Conservation (phyloP, 2,888 invertebrate genomes). For the Himalopsyche tibetana region DNA sequence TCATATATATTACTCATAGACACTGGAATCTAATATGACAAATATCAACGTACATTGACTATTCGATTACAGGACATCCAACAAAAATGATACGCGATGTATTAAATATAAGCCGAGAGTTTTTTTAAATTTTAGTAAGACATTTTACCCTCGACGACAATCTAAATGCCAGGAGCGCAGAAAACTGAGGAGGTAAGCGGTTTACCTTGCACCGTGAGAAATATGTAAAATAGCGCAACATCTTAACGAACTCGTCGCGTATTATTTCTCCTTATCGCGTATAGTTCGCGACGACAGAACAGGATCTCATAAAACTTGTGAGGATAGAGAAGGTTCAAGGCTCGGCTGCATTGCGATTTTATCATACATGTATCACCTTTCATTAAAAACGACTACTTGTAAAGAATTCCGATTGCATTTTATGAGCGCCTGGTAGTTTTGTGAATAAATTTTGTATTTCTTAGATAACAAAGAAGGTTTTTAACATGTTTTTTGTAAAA, state of each 20-base stretch:
- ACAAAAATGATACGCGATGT: no score
- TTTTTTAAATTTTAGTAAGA: no score
- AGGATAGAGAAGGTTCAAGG: background rate
- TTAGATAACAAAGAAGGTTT: background rate
- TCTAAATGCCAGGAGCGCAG: background rate
- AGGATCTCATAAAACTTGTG: background rate
- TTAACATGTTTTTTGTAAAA: no score
- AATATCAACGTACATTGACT: no score
- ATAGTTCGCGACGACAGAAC: slow-evolving; percentile 22
- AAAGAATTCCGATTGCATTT: background rate
- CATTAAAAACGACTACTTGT: slow-evolving; percentile 1
- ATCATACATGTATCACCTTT: slow-evolving; percentile 27
- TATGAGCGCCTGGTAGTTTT: background rate
- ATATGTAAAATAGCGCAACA: background rate
- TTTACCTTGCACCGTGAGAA: slow-evolving; percentile 18
- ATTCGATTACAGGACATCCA: no score
- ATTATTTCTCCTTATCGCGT: slow-evolving; percentile 12
- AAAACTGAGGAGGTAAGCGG: background rate
- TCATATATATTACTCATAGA: no score
- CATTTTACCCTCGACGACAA: background rate
- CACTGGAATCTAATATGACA: no score
- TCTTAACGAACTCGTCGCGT: background rate
- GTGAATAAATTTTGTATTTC: background rate
- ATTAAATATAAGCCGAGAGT: no score
- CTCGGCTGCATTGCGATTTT: background rate